Evolutionary conservation across 2,797 vertebrate species (phyloP).

Genomic region (Halcyon leucocephala): DNA sequence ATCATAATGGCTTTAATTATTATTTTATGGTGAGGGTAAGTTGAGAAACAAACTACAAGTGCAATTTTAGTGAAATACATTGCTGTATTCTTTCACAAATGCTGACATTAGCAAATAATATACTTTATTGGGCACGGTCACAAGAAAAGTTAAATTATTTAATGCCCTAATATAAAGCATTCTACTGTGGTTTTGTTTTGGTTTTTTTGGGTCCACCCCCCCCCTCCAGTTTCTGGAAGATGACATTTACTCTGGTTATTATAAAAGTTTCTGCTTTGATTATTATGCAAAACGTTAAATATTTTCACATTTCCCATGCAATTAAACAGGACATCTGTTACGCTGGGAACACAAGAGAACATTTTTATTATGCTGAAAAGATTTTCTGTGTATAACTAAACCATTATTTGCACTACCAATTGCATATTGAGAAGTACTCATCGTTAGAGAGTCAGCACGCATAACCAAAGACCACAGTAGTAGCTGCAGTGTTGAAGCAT

Average conservation of each 20-base stretch:
- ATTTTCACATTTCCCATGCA: neutral
- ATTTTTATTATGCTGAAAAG: neutral
- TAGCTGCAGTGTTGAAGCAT: neutral
- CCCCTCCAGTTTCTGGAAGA: neutral
- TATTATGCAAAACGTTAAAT: neutral
- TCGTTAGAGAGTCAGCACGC: fast-evolving
- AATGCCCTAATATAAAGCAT: neutral
- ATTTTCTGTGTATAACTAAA: neutral
- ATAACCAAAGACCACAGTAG: neutral
- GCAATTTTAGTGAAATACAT: neutral
- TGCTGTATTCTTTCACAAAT: neutral
- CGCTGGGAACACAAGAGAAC: neutral
- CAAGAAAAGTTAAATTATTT: neutral
- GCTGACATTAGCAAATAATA: neutral
- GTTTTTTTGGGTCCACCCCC: no score
- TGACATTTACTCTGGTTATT: neutral
- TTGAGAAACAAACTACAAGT: neutral
- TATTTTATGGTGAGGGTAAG: neutral
- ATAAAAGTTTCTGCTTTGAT: neutral
- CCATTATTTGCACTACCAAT: neutral
- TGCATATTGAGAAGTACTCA: neutral
- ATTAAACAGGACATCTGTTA: neutral
- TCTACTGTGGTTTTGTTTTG: neutral
- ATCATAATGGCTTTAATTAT: neutral
- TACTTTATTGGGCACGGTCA: neutral